Base-by-base conservation (phyloP, 1,140 invertebrate genomes). In the Eumaeus atala region DNA sequence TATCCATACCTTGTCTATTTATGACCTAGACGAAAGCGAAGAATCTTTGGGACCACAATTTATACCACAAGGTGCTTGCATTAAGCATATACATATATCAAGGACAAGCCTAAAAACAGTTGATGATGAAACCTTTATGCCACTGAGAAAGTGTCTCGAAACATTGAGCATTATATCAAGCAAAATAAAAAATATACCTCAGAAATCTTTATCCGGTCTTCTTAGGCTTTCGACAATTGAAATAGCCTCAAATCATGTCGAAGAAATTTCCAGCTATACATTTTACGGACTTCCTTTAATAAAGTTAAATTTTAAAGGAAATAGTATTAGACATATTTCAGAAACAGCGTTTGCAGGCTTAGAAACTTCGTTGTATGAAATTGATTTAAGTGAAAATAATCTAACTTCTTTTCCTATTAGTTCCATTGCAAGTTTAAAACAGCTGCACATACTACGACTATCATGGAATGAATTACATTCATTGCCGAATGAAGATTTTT, bases 301-400 rank as follows among this genome's bases (percentile, higher is more conserved):
- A 48, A 96, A 95, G 78, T 84, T 97, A 4, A 96, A 94, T 71
- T 87, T 96, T 44, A 96, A 96, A 84, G 92, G 93, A 42, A 96
- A 97, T 83, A 89, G 91, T 65, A 88, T 96, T 70, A 89, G 91
- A 44, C 91, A 92, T 63, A 92, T 95, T 72, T 93, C 92, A 3
- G 95, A 96, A 72, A 93, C 95, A 74, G 94, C 93, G 0, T 96
- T 96, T 75, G 92, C 93, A n/a, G 94, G 94, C 0, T 83, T 96
- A 35, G 96, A 96, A 77, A 90, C 91, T 52, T 92, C 92, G 18
- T 84, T 97, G 40, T 92, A 91, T 47, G 94, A 96, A 82, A 89
- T 97, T 50, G 94, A 95, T 83, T 87, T 97, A 17, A 93, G 94
- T 2, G 95, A 96, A 82, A 97, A 97, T 73, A 94, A 94, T 69